Percentiles rank a stretch among this genome's conserved stretches.
Conservation (phyloP, 1,140 invertebrate genomes). For the Euborellia annulipes region DNA sequence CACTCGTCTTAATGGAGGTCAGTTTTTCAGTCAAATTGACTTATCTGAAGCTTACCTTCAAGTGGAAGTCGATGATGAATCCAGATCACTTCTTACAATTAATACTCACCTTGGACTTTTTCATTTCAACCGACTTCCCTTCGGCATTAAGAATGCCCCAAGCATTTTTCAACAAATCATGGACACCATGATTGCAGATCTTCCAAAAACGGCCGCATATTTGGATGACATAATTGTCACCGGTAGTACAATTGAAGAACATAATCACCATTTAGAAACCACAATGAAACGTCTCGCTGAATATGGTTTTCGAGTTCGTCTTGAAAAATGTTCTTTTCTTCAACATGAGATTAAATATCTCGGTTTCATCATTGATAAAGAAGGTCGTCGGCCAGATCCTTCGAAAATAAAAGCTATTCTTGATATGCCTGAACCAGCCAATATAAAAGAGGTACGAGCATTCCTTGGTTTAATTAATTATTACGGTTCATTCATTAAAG, state of each 20-base stretch:
- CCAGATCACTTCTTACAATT: too few species aligned
- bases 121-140: slow-evolving; percentile 21
- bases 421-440: slow-evolving; percentile 19
- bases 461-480: slow-evolving; percentile 27
- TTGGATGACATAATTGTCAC: slow-evolving; percentile 26
- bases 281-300: slow-evolving; percentile 14
- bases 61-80: too few species aligned
- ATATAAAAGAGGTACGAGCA: slow-evolving; percentile 20
- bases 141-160: slow-evolving; percentile 21
- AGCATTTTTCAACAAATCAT: slow-evolving; percentile 28
- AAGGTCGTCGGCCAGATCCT: slow-evolving; percentile 19
- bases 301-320: slow-evolving; percentile 14
- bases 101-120: slow-evolving; percentile 21
- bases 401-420: slow-evolving; percentile 24
- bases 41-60: too few species aligned
- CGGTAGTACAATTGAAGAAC: slow-evolving; percentile 15
- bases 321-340: slow-evolving; percentile 20
- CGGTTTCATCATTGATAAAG: slow-evolving; percentile 19
- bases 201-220: slow-evolving; percentile 13
- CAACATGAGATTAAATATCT: slow-evolving; percentile 18
- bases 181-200: slow-evolving; percentile 20
- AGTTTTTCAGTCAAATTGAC: too few species aligned
- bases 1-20: too few species aligned
- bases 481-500: slow-evolving; percentile 24
- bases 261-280: slow-evolving; percentile 13